These are phyloP conservation scores for Clarias laeviceps DNA, from an alignment of 2,797 vertebrate species.

Conservation along the genomic window DNA sequence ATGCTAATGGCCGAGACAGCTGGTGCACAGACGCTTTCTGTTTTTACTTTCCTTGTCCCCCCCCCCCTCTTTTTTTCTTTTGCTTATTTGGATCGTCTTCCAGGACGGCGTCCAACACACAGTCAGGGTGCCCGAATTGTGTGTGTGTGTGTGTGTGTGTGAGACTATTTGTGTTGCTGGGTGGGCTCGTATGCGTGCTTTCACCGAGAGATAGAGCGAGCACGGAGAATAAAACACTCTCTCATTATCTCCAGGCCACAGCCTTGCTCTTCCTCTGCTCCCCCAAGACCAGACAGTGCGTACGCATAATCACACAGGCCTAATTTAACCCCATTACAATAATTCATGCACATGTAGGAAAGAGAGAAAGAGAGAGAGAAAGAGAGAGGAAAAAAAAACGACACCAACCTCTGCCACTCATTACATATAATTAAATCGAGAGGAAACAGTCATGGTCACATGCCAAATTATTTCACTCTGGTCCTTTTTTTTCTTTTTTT, in stretches of 20 bases:
- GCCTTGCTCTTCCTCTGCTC: constrained; percentile 39
- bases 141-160: background rate
- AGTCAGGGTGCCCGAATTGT: constrained; percentile 47
- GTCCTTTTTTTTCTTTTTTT: too few species aligned
- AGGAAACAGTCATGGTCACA: constrained; percentile 51
- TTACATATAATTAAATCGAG: constrained; percentile 63
- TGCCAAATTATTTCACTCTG: constrained; percentile 42
- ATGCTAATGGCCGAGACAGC: constrained; percentile 71
- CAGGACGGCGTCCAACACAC: constrained; percentile 68
- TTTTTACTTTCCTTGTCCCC: constrained; percentile 8
- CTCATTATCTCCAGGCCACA: constrained; percentile 62
- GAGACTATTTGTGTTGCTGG: background rate
- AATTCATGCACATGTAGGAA: constrained; percentile 56
- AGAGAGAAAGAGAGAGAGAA: background rate
- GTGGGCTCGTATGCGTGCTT: constrained; percentile 18
- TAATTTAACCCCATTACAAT: constrained; percentile 69
- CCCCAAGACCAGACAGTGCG: constrained; percentile 45
- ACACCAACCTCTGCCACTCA: constrained; percentile 55
- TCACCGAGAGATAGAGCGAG: constrained; percentile 2
- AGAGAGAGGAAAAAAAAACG: constrained; percentile 19
- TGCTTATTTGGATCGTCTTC: constrained; percentile 60
- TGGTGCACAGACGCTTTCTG: constrained; percentile 60
- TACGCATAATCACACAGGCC: constrained; percentile 59
- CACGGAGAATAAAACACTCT: constrained; percentile 18
- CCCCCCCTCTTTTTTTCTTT: background rate